Evolutionary conservation across 37 sponge, comb jelly and placozoan genomes (phyloP), one percentile per base, ranked within the genome.

Genomic region (Halisarca cf. caerulea): DNA sequence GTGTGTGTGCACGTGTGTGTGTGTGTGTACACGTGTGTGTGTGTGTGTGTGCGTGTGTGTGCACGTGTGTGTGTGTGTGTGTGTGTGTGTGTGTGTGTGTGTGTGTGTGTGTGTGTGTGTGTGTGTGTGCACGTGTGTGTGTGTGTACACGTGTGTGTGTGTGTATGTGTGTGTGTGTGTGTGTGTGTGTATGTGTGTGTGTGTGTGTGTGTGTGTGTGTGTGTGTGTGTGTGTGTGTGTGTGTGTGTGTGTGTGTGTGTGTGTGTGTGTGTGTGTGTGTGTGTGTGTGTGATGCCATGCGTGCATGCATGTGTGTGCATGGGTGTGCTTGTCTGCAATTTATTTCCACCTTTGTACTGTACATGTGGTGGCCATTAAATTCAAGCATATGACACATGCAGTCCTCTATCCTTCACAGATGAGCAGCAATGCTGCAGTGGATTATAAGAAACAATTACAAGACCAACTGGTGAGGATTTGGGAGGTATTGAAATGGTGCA

Each of bases 61-160:
- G 51, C 51, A 11, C 11, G 51, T 11, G 51, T 64, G 66, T 64
- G 33, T 64, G 33, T 8, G 66, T 33, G 33, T 33, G 33, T 64
- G 28, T 33, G 28, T 35, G 21, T 38, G 37, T 71, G 36, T 71
- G 73, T 30, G 73, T 71, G 73, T 30, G 73, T 71, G 73, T 71
- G 73, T 71, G 36, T 30, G 73, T 71, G 73, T 71, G 73, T 71
- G 73, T 71, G 73, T 71, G 73, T 71, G 73, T 47, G 51, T 47
- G 51, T 47, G 51, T 47, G 51, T 47, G 51, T 47, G 51, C 51
- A 47, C 11, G 51, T 47, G 51, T 47, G 51, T 32, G 69, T 34
- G 69, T 68, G 69, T 68, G 69, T 68, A 30, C 17, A 17, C 64
- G 28, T 34, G 30, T 34, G 30, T 6, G 30, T 30, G 64, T 68